phyloP scores from a whole-genome alignment of 2,113 vertebrate genomes.

The Hemiscyllium ocellatum region DNA sequence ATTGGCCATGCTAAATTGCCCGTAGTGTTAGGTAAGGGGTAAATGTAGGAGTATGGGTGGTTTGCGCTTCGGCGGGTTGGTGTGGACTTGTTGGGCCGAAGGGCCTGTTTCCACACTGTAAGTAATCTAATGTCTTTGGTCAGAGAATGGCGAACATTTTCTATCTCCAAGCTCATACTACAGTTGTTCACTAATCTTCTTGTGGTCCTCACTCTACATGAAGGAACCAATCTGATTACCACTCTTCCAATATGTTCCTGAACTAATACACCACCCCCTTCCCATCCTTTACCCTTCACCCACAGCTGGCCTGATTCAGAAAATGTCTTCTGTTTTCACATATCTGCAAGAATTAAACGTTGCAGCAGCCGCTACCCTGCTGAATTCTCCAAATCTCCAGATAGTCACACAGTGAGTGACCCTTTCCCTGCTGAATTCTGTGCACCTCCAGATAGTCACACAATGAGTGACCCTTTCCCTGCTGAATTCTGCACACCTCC shows the following conservation, averaged over 20 bases:
- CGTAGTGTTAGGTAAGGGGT: too few species aligned
- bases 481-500: neutral
- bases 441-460: neutral
- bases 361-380: neutral
- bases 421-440: neutral
- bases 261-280: neutral
- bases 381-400: neutral
- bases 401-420: neutral
- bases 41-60: too few species aligned
- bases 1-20: too few species aligned
- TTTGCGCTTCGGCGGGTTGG: too few species aligned
- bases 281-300: neutral
- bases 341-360: neutral
- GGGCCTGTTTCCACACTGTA: too few species aligned
- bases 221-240: neutral
- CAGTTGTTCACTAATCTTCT: neutral
- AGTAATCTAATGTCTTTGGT: too few species aligned
- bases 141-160: too few species aligned
- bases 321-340: neutral
- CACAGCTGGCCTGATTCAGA: neutral
- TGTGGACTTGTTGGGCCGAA: too few species aligned
- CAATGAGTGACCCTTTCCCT: neutral
- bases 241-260: neutral
- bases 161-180: too few species aligned
- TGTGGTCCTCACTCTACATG: neutral